Evolutionary conservation across 1,140 invertebrate species (phyloP).

Genomic region (Trichogramma pretiosum): DNA sequence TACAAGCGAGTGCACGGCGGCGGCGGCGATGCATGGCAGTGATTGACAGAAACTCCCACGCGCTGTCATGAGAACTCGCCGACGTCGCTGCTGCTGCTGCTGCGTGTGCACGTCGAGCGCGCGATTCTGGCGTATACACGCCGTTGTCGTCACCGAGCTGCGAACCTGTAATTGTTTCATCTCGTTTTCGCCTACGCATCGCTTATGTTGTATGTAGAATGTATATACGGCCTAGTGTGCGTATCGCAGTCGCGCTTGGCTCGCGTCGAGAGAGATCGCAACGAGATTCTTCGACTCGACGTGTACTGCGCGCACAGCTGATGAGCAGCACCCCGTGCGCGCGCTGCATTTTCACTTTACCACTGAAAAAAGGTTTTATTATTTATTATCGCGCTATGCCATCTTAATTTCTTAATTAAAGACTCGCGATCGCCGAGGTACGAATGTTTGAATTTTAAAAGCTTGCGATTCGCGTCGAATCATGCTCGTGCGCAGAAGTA

Average conservation of each 20-base stretch:
- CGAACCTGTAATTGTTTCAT: slow-evolving; percentile 21
- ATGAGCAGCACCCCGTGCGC: not conserved
- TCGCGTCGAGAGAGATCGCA: not conserved
- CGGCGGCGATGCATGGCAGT: slow-evolving; percentile 21
- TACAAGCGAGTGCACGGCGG: too few species aligned
- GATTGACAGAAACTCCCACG: slow-evolving; percentile 45
- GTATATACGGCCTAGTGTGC: too few species aligned
- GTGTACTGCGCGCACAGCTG: not conserved
- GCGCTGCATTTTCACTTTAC: not conserved
- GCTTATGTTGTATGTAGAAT: too few species aligned
- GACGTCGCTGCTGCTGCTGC: too few species aligned
- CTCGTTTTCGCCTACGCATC: slow-evolving; percentile 17
- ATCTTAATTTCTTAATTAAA: slow-evolving; percentile 16
- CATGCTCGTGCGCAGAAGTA: too few species aligned
- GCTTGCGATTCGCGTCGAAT: not conserved
- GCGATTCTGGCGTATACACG: too few species aligned
- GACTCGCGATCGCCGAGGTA: not conserved
- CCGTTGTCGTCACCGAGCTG: too few species aligned
- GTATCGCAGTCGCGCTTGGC: too few species aligned
- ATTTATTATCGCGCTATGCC: not conserved
- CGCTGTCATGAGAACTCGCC: slow-evolving; percentile 40
- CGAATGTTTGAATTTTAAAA: too few species aligned
- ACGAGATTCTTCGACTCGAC: not conserved
- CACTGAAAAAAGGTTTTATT: too few species aligned
- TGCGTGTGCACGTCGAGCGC: too few species aligned